Evolutionary conservation across 1,140 invertebrate species (phyloP).

Genomic region (Bombus huntii): DNA sequence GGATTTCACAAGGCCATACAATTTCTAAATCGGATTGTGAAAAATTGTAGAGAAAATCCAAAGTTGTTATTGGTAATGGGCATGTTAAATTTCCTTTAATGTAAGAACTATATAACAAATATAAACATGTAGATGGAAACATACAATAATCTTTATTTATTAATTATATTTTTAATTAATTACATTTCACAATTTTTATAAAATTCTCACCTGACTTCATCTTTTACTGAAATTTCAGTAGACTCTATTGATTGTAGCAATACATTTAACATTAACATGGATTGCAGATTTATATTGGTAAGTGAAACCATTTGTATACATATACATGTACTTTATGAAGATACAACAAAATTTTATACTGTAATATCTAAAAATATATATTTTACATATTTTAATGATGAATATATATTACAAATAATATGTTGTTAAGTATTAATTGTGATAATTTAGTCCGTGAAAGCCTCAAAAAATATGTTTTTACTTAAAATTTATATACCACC

Average conservation of each 20-base stretch:
- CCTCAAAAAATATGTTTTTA: not conserved
- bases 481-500: constrained; percentile 17
- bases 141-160: not conserved
- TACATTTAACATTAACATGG: constrained; percentile 38
- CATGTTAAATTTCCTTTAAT: constrained; percentile 53
- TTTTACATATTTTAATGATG: constrained; percentile 3
- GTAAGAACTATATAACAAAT: not conserved
- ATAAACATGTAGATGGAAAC: not conserved
- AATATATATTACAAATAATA: not conserved
- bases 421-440: not conserved
- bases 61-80: constrained; percentile 59
- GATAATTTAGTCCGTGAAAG: not conserved
- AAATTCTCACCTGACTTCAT: constrained; percentile 46
- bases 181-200: not conserved
- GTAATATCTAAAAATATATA: not conserved
- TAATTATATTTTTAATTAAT: not conserved
- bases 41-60: constrained; percentile 72
- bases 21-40: constrained; percentile 66
- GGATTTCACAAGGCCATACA: constrained; percentile 75
- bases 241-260: constrained; percentile 38
- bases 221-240: not conserved
- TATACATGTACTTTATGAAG: not conserved
- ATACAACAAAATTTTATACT: not conserved
- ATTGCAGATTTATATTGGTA: constrained; percentile 15
- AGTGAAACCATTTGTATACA: constrained; percentile 47